Base-by-base conservation (phyloP, 2,888 invertebrate species). In the Parnassius mnemosyne region DNA sequence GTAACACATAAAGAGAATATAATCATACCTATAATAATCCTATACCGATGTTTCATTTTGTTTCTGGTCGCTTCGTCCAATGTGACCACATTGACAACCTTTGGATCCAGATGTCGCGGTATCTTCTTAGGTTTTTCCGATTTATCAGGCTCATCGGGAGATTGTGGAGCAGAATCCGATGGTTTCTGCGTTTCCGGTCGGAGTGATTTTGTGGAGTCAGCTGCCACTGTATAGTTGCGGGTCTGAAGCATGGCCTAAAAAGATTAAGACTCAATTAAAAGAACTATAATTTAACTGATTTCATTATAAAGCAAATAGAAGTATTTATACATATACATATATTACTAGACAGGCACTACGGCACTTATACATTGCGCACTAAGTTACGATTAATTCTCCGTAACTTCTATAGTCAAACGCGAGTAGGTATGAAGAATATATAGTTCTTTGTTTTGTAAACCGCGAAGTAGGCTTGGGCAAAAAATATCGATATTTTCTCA, bases 21-120 rank as follows among this genome's bases (percentile, higher is more conserved):
- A 44, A 42, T 25, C 16, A 44, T 61, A 90, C 92, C 92, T 66
- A 92, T 88, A 64, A 92, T 84, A 63, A 92, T 84, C 68, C 92
- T 89, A 60, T 92, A 86, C n/a, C 93, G 83, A 63, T 92, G 88
- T 56, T 92, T 92, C 75, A 90, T 92, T 68, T 93, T 92, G 63
- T 93, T 92, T 52, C 93, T 81, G 0, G 92, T 92, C 1, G 85
- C 84, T 5, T 89, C 86, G 43, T 92, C 92, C 1, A 93, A 62
- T 0, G 87, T 88, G 0, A 91, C 70, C 49, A 93, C 86, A 3
- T 86, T 86, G 1, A 79, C 77, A 16, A 75, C 56, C 65, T 77
- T 82, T 0, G 92, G 93, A 1, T 89, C 87, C 7, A 92, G 62
- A n/a, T 88, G 92, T 0, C 87, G 68, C 0, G 90, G 89, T 1